These are phyloP conservation scores for Leptinotarsa rubiginosa DNA, from an alignment of 2,888 invertebrate species.

Conservation along the genomic window DNA sequence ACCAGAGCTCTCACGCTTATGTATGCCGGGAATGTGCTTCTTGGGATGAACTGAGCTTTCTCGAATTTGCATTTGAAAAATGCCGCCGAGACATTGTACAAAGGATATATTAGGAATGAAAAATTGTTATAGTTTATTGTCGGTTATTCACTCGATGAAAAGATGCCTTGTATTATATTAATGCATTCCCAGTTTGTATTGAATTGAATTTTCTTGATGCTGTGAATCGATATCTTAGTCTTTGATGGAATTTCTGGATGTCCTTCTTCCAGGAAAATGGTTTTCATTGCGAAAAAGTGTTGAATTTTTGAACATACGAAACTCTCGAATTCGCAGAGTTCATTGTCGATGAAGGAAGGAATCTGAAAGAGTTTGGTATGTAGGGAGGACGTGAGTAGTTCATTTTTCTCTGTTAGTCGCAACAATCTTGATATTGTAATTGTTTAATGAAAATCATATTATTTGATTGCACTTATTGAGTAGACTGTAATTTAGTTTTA, in stretches of 20 bases:
- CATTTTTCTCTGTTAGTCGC: conserved; percentile 7
- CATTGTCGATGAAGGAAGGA: background rate
- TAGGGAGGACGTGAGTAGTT: conserved; percentile 7
- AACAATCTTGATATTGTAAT: conserved; percentile 8
- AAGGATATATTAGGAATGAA: conserved; percentile 2
- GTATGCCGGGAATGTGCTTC: background rate
- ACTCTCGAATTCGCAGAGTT: background rate
- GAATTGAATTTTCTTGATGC: conserved; percentile 2
- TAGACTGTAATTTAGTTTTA: conserved; percentile 30
- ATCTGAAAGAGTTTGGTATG: background rate
- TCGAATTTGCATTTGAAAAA: conserved; percentile 10
- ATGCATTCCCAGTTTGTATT: background rate
- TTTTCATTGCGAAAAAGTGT: background rate
- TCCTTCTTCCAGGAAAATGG: background rate
- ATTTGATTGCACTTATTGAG: conserved; percentile 29
- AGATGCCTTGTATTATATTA: conserved; percentile 5
- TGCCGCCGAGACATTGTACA: background rate
- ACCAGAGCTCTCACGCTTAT: background rate
- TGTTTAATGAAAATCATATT: conserved; percentile 11
- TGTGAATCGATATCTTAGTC: background rate
- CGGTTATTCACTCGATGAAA: conserved; percentile 3
- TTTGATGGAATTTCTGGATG: background rate
- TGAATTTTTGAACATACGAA: conserved; percentile 4
- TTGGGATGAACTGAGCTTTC: conserved; percentile 1
- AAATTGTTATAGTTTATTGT: conserved; percentile 15